Evolutionary conservation across 2,888 invertebrate genomes (phyloP).

Genomic region (Ferdinandea cuprea): DNA sequence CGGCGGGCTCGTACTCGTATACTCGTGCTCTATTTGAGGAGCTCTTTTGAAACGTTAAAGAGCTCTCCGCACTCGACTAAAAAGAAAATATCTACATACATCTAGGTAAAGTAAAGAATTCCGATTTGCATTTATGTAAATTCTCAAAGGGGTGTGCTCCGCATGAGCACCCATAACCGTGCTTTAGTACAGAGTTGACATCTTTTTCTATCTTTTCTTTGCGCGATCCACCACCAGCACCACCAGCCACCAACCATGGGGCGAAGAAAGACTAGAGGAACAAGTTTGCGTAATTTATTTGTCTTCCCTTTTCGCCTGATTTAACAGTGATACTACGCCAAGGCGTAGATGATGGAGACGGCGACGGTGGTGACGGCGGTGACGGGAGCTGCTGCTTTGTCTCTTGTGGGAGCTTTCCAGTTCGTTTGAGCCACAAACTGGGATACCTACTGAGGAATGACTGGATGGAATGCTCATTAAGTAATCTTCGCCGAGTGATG

Average conservation of each 20-base stretch:
- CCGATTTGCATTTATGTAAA: conserved; percentile 72
- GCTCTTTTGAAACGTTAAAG: conserved; percentile 48
- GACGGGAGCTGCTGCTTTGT: conserved; percentile 8
- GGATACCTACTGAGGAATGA: conserved; percentile 60
- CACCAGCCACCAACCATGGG: too few relatives aligned
- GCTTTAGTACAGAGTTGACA: conserved; percentile 53
- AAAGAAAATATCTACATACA: too few relatives aligned
- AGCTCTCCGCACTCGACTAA: conserved; percentile 1
- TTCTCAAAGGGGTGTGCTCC: conserved; percentile 58
- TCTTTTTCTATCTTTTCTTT: conserved; percentile 58
- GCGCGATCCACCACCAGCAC: background rate
- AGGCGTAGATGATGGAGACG: too few relatives aligned
- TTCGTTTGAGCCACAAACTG: conserved; percentile 70
- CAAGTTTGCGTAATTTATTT: conserved; percentile 73
- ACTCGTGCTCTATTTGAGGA: background rate
- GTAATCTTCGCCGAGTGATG: conserved; percentile 52
- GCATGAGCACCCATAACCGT: conserved; percentile 65
- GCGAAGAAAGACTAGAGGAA: conserved; percentile 51
- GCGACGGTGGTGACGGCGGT: too few relatives aligned
- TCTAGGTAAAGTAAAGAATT: conserved; percentile 29
- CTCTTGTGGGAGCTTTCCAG: conserved; percentile 54
- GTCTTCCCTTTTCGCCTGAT: conserved; percentile 68
- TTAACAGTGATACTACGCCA: conserved; percentile 44
- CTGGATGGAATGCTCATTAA: conserved; percentile 72
- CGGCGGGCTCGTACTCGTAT: background rate